Base-by-base conservation (phyloP, 37 sponge, comb jelly and placozoan genomes). In the Chondrilla cf. caribensis region DNA sequence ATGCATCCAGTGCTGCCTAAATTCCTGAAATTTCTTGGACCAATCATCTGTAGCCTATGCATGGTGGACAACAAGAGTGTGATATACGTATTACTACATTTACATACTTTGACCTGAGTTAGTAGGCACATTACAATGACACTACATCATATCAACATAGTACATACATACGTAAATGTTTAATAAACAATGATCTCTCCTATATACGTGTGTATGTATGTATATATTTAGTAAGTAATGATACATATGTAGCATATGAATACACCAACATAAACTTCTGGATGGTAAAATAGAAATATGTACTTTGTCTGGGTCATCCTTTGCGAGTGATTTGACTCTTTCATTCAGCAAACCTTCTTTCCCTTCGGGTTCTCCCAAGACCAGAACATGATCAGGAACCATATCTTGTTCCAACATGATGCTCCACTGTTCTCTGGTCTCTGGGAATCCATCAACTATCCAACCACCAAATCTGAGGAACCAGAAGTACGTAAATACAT, bases 381-480 rank as follows among this genome's bases (percentile, higher is more conserved):
- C 58, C 6, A 98, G 60, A 29, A 98, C 94, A 78, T 78, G 85
- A 40, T 98, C 99, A 37, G 99, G 99, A 17, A 95, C 72, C 24
- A 93, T 71, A 14, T 88, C 55, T 15, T 80, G 66, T 3, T 98
- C 96, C 78, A 94, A 68, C 85, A 98, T 91, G 17, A 95, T 71
- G 28, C 79, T 81, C 99, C 99, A 98, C 60, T 98, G 90, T 14
- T 98, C 99, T 64, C 87, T 84, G 55, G 87, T 92, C 55, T 54
- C 58, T 25, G 99, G 99, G 77, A 98, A 93, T 22, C 93, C 93
- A 86, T 98, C 99, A 60, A 98, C 84, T 47, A 98, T 79, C 99
- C 99, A 98, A 6, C 99, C 94, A 55, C 99, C 99, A 87, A 83
- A 87, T 33, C 92, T 73, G 40, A 2, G 6, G 17, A 73, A 60